Conservation (phyloP, 2,888 invertebrate genomes). For the Galerucella pusilla region DNA sequence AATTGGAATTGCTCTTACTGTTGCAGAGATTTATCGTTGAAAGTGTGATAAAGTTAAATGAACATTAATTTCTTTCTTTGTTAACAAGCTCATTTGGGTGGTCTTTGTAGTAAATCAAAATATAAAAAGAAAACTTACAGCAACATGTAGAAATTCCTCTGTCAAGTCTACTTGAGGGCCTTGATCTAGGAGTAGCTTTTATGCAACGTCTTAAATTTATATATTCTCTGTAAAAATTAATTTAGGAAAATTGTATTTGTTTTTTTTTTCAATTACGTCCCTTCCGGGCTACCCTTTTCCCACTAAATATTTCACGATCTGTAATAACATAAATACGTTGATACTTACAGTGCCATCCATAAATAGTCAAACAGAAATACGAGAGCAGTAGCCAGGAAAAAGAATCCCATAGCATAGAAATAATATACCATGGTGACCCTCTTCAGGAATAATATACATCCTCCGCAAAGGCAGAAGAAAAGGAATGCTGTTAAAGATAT, state of each 20-base stretch:
- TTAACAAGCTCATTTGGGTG: too few species aligned
- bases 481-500: slow-evolving; percentile 18
- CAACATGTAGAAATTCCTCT: slow-evolving; percentile 6
- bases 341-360: slow-evolving; percentile 27
- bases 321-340: neutral
- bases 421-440: slow-evolving; percentile 9
- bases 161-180: neutral
- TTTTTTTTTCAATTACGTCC: too few species aligned
- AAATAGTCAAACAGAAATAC: slow-evolving; percentile 23
- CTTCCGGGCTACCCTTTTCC: too few species aligned
- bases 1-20: too few species aligned
- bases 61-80: too few species aligned
- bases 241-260: neutral
- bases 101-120: neutral
- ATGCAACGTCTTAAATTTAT: slow-evolving; percentile 9
- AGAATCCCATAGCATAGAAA: neutral
- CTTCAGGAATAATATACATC: slow-evolving; percentile 14
- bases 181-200: neutral
- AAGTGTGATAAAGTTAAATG: too few species aligned
- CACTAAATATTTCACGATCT: neutral
- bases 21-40: too few species aligned
- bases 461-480: slow-evolving; percentile 12
- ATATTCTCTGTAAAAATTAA: slow-evolving; percentile 7
- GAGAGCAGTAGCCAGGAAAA: slow-evolving; percentile 4
- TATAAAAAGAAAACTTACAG: neutral